These are phyloP conservation scores for Cylindroiulus punctatus DNA, from an alignment of 2,888 invertebrate species.

Conservation along the genomic window DNA sequence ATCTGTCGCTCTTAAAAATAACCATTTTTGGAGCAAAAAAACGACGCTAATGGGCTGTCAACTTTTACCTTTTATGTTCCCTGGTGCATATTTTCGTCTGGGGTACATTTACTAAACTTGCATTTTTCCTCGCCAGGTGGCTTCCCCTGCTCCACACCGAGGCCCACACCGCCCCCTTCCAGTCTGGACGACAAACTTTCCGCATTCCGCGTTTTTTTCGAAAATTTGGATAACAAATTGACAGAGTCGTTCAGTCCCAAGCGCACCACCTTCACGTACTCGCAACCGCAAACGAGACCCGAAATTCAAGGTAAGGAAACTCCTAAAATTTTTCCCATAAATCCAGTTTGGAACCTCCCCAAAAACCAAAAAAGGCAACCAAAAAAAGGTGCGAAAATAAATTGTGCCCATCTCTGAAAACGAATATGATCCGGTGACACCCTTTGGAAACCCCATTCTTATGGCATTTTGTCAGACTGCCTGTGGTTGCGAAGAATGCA, in stretches of 20 bases:
- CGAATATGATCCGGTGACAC: too few relatives aligned
- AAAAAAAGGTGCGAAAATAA: too few relatives aligned
- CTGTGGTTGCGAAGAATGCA: too few relatives aligned
- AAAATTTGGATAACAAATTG: conserved; percentile 30
- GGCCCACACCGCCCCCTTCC: not conserved
- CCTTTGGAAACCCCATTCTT: too few relatives aligned
- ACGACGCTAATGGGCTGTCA: not conserved
- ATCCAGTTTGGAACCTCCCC: too few relatives aligned
- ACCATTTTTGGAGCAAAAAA: not conserved
- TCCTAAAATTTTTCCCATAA: not conserved
- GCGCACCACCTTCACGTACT: not conserved
- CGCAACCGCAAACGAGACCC: not conserved
- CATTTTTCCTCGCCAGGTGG: conserved; percentile 24
- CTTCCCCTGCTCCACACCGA: not conserved
- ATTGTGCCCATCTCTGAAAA: too few relatives aligned
- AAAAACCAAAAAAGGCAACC: too few relatives aligned
- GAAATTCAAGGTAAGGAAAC: conserved; percentile 8
- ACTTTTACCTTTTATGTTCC: not conserved
- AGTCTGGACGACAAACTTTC: conserved; percentile 49
- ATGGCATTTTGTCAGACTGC: too few relatives aligned
- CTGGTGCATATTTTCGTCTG: not conserved
- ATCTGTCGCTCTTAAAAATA: not conserved
- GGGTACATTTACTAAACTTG: not conserved
- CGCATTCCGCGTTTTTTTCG: conserved; percentile 49
- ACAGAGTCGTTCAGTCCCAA: conserved; percentile 44